phyloP scores from a whole-genome alignment of 2,888 invertebrate species.

The Phyto melanocephala region DNA sequence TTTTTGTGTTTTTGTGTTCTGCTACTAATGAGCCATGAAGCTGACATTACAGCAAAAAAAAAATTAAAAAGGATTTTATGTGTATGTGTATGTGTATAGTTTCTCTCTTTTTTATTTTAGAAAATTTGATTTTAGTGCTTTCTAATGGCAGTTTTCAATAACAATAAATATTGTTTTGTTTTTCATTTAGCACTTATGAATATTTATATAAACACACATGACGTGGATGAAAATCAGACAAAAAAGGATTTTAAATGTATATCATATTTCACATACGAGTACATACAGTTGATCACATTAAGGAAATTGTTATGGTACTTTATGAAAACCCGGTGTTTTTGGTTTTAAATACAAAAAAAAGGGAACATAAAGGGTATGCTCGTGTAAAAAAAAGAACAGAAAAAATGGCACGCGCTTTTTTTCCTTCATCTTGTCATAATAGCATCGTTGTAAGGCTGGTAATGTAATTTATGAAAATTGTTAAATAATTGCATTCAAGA shows the following conservation, averaged over 20 bases:
- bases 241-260: slow-evolving; percentile 44
- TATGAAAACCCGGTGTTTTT: slow-evolving; percentile 56
- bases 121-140: slow-evolving; percentile 24
- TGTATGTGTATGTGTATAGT: not conserved
- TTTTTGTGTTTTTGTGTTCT: not conserved
- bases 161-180: slow-evolving; percentile 53
- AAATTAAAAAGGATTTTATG: slow-evolving; percentile 36
- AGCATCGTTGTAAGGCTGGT: slow-evolving; percentile 51
- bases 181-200: slow-evolving; percentile 52
- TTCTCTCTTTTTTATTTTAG: not conserved
- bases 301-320: slow-evolving; percentile 62
- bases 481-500: slow-evolving; percentile 74
- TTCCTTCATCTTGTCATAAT: slow-evolving; percentile 10
- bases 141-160: slow-evolving; percentile 33
- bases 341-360: not conserved
- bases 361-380: slow-evolving; percentile 34
- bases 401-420: slow-evolving; percentile 59
- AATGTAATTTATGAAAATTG: slow-evolving; percentile 76
- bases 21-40: slow-evolving; percentile 57
- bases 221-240: slow-evolving; percentile 30
- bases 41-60: not conserved
- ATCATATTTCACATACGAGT: slow-evolving; percentile 57
- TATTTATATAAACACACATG: slow-evolving; percentile 27
- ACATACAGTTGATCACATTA: slow-evolving; percentile 53
- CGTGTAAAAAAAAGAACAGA: not conserved